Base-by-base conservation (phyloP, 1,140 invertebrate genomes). In the Ericerus pela region DNA sequence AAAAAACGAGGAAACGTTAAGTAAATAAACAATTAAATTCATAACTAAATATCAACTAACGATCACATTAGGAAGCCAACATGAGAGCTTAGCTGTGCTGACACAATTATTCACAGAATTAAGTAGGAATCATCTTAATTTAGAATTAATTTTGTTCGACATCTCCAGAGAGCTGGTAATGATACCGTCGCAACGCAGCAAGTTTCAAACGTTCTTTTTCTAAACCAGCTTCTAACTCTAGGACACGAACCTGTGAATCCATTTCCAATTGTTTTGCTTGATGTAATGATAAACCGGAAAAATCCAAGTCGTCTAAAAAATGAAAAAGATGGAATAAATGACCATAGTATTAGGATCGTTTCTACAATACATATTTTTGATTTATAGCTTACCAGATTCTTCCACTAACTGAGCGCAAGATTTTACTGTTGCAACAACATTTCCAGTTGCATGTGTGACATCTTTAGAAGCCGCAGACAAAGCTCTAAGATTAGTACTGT, bases 221-320 rank as follows among this genome's bases (percentile, higher is more conserved):
- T 47, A 99, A 71, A 60, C 84, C 79, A 59, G 84, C 84, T 68
- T 99, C 94, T 47, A 96, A 73, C 74, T 98, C 90, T 47, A 99
- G 73, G 43, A 96, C 84, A 63, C 83, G 79, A 16, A 93, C 87
- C 69, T 93, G 89, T 52, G 87, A 81, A 69, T 98, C 93, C 88
- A 97, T 96, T 76, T 97, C 94, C 61, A 91, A 72, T 43, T 84
- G 80, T 68, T 98, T 96, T 0, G 94, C 87, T 69, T 96, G 88
- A 67, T 96, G 94, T 53, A 97, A 73, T 53, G 85, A 85, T 53
- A 99, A 68, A 61, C 85, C 81, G 2, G 82, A 81, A 63, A 96
- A 84, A 70, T 98, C 93, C 60, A 96, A 75, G 62, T 88, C 90
- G 86, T 71, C 24, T 60, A 22, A 60, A 61, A 51, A 47, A 58